Percentiles rank a stretch among this genome's conserved stretches.
Evolutionary conservation across 2,888 invertebrate species (phyloP).

Genomic region (Asteroscopus sphinx): DNA sequence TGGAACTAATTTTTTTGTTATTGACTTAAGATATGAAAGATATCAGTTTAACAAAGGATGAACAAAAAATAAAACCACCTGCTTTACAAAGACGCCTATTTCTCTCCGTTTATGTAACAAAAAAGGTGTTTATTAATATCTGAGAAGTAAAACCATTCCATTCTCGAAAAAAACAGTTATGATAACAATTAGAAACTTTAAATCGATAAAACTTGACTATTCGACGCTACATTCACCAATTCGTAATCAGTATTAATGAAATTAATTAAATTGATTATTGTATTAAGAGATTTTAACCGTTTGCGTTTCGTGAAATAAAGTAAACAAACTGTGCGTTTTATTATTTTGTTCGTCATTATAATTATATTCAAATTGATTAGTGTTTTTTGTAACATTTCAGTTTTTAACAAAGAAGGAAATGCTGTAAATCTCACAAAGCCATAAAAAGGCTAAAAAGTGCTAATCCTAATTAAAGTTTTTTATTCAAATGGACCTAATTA

Average conservation of each 20-base stretch:
- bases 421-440: no score
- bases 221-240: constrained; percentile 9
- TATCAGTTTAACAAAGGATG: constrained; percentile 28
- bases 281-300: no score
- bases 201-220: constrained; percentile 32
- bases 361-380: no score
- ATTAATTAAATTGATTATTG: background rate
- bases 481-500: background rate
- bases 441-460: no score
- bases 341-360: no score
- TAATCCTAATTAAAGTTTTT: no score
- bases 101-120: constrained; percentile 31
- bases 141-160: constrained; percentile 26
- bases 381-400: no score
- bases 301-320: no score
- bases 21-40: constrained; percentile 20
- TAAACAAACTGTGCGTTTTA: no score
- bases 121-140: constrained; percentile 6
- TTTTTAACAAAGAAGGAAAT: no score
- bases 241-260: background rate
- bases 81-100: constrained; percentile 10
- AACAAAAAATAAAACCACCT: constrained; percentile 25
- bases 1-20: constrained; percentile 19
- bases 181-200: constrained; percentile 45
- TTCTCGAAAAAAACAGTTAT: constrained; percentile 33